phyloP scores from a whole-genome alignment of 2,888 invertebrate genomes.

The Pristionchus fissidentatus region DNA sequence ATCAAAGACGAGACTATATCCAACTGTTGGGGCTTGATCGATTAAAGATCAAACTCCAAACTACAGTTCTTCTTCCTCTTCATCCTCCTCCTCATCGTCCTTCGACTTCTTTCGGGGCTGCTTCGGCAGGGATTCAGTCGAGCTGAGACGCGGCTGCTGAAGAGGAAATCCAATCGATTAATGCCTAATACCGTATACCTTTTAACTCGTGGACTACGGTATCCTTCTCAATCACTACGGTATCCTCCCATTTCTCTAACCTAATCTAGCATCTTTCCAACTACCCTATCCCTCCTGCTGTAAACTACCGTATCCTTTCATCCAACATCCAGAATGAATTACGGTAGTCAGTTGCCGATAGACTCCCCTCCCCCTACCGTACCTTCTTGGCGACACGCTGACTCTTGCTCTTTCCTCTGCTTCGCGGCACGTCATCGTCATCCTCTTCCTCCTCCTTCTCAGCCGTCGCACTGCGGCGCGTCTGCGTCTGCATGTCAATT shows the following conservation, averaged over 20 bases:
- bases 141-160: constrained; percentile 8
- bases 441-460: not conserved
- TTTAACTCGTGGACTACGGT: too few relatives aligned
- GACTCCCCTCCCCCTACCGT: too few relatives aligned
- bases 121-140: not conserved
- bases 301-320: not conserved
- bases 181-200: too few relatives aligned
- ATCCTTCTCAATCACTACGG: not conserved
- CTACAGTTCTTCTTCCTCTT: constrained; percentile 33
- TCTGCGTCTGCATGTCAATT: too few relatives aligned
- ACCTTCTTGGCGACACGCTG: not conserved
- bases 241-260: not conserved
- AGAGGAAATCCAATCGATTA: not conserved
- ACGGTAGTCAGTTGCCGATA: too few relatives aligned
- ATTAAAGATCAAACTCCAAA: not conserved
- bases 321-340: too few relatives aligned
- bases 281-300: not conserved
- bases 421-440: not conserved
- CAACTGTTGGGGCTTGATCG: not conserved
- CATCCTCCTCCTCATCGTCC: constrained; percentile 21
- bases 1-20: not conserved
- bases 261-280: not conserved
- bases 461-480: too few relatives aligned
- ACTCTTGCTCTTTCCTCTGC: not conserved
- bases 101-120: constrained; percentile 37